These are phyloP conservation scores for Aurelia sp. DNA, from an alignment of 30 jellyfish, hydroid and myxozoan genomes.

Conservation along the genomic window DNA sequence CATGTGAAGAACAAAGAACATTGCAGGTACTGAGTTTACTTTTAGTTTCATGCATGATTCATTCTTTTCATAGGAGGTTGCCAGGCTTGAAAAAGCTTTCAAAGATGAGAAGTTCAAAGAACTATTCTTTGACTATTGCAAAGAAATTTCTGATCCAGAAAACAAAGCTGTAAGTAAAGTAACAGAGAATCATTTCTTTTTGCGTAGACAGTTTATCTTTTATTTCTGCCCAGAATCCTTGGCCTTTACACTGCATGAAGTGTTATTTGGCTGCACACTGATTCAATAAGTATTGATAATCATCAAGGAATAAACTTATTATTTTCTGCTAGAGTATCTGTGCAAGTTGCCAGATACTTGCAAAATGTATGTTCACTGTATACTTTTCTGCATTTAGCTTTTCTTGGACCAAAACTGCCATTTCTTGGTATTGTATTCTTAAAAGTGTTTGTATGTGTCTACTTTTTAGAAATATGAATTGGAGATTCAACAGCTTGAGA, in stretches of 20 bases:
- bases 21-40: too few relatives aligned
- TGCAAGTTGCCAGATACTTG: too few relatives aligned
- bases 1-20: too few relatives aligned
- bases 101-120: conserved; percentile 78
- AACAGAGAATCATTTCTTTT: neutral
- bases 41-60: too few relatives aligned
- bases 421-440: neutral
- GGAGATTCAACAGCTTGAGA: conserved; percentile 74
- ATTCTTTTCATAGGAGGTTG: conserved; percentile 55
- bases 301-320: too few relatives aligned
- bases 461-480: conserved; percentile 68
- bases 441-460: neutral
- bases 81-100: conserved; percentile 65
- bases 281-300: too few relatives aligned
- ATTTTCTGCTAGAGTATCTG: too few relatives aligned
- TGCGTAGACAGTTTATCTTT: neutral
- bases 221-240: too few relatives aligned
- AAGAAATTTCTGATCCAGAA: conserved; percentile 93
- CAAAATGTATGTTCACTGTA: too few relatives aligned
- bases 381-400: neutral
- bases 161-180: conserved; percentile 71
- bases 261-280: too few relatives aligned
- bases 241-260: too few relatives aligned
- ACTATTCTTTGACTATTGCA: conserved; percentile 80
- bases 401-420: neutral